Percentiles rank a stretch among this genome's conserved stretches.
Conservation (phyloP, 2,888 invertebrate species). For the Drosophila siamana region DNA sequence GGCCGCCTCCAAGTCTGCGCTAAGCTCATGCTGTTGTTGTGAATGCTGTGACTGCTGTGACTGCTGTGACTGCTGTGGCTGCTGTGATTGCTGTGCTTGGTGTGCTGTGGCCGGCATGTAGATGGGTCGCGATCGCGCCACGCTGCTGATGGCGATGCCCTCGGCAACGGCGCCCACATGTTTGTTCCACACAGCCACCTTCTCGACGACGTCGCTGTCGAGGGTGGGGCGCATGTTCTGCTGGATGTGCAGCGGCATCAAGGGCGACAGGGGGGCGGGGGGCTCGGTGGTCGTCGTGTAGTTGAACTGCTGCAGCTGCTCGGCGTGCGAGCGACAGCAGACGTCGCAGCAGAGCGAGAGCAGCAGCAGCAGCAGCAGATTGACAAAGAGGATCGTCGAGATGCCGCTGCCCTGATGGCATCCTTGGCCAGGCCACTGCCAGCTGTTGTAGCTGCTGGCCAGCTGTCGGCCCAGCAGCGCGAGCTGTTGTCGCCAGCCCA, state of each 20-base stretch:
- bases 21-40: background rate
- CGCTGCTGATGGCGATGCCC: slow-evolving; percentile 65
- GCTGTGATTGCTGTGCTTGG: background rate
- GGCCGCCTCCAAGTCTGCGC: background rate
- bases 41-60: slow-evolving; percentile 2
- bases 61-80: slow-evolving; percentile 5
- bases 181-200: slow-evolving; percentile 70
- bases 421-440: background rate
- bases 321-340: slow-evolving; percentile 69
- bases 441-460: background rate
- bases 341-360: slow-evolving; percentile 73
- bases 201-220: slow-evolving; percentile 70
- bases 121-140: slow-evolving; percentile 17
- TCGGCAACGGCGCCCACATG: slow-evolving; percentile 67
- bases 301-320: slow-evolving; percentile 10
- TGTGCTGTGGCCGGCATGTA: background rate
- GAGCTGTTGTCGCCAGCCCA: slow-evolving; percentile 49
- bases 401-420: slow-evolving; percentile 41
- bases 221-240: slow-evolving; percentile 55
- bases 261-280: background rate
- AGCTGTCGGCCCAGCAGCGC: slow-evolving; percentile 45
- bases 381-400: slow-evolving; percentile 66
- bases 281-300: slow-evolving; percentile 8
- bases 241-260: background rate
- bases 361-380: slow-evolving; percentile 64